A percentile compares a stretch with the other conserved stretches of the same genome.
Evolutionary conservation across 2,113 vertebrate species (phyloP).

Genomic region (Leptosomus discolor): DNA sequence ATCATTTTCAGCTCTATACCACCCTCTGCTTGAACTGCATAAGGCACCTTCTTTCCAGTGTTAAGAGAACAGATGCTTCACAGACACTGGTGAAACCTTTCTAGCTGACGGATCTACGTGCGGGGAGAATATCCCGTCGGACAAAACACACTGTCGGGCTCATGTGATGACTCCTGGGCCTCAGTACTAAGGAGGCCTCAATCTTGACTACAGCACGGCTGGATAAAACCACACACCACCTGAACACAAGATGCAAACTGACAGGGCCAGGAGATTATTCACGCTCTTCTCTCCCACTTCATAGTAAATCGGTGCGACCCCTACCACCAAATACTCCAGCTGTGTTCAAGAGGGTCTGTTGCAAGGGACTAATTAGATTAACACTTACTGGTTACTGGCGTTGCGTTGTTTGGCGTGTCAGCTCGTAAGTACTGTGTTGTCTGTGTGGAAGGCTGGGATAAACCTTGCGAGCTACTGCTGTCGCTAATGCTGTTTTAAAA

Average conservation of each 20-base stretch:
- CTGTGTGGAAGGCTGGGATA: constrained; percentile 97
- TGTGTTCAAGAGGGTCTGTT: background rate
- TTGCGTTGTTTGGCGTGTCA: constrained; percentile 96
- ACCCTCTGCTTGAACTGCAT: background rate
- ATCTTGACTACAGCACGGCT: background rate
- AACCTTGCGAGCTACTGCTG: constrained; percentile 95
- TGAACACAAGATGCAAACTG: background rate
- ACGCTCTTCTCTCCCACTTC: background rate
- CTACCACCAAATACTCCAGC: background rate
- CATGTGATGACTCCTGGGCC: background rate
- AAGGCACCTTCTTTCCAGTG: background rate
- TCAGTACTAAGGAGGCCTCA: background rate
- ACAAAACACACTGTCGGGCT: background rate
- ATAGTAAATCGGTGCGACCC: accelerated
- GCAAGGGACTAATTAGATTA: constrained; percentile 51
- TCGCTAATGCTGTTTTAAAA: constrained; percentile 85
- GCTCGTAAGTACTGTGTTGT: constrained; percentile 98
- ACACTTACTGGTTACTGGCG: constrained; percentile 95
- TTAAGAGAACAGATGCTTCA: background rate
- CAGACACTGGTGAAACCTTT: background rate
- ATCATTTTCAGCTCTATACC: background rate
- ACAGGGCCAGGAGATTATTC: background rate
- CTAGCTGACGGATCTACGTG: background rate
- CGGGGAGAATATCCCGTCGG: background rate
- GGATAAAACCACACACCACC: background rate